Base-by-base conservation (phyloP, 2,888 invertebrate species). In the Uropetala carovei region DNA sequence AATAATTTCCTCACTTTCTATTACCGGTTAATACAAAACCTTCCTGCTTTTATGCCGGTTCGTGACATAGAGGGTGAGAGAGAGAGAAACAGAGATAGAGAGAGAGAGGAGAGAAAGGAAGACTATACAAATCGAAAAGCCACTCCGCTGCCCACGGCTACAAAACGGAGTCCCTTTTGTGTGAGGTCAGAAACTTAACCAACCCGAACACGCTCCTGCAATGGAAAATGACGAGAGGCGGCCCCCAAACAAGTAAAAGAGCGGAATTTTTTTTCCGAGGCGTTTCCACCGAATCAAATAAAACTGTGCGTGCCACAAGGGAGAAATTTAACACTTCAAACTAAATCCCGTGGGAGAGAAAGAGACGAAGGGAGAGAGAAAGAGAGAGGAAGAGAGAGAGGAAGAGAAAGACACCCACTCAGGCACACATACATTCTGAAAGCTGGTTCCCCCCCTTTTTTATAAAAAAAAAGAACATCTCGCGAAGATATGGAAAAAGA, bases 311-410 rank as follows among this genome's bases (percentile, higher is more conserved):
- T 59, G 59, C n/a, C 59, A 59, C 86, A 27, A 75, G 27, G 30
- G 59, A 86, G 57, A 86, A 86, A 86, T 60, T 86, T 86, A 59
- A 22, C 86, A 86, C 86, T 86, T 86, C 86, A 86, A 86, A 86
- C 59, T 59, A 60, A 59, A 59, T 11, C 16, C 10, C n/a, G 22
- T 9, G 27, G 16, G 27, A 27, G 86, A 27, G 86, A 56, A n/a
- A 11, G 59, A 27, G 86, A 86, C n/a, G 59, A 59, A 75, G 18
- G 27, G 82, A 11, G 27, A 11, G 13, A 30, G 27, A 82, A 11
- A 13, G n/a, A 16, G 64, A 27, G 13, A 43, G 30, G 14, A 43
- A 30, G n/a, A 13, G n/a, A 16, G 64, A 27, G 13, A 43, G 30
- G 14, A 43, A 30, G 82, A 43, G 43, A 30, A 27, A 43, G 43